These are phyloP conservation scores for Phrynocephalus guinanensis DNA, from an alignment of 2,797 vertebrate genomes.

Conservation along the genomic window DNA sequence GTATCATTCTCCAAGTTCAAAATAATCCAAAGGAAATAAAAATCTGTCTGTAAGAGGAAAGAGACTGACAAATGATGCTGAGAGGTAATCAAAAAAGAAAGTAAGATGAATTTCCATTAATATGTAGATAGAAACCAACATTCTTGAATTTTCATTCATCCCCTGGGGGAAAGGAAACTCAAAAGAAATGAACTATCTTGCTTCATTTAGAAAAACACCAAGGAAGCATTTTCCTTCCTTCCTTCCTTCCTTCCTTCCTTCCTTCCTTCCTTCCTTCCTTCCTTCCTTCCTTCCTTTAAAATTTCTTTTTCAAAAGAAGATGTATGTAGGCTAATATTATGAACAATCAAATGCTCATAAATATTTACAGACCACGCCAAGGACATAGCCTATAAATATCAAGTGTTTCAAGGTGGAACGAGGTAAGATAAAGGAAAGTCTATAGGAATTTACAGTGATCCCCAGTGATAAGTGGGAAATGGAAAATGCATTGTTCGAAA, in stretches of 20 bases:
- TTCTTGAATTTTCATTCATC: no score
- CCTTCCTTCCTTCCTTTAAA: neutral
- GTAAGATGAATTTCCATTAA: neutral
- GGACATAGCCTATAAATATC: neutral
- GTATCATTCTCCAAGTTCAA: neutral
- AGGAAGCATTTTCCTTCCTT: neutral
- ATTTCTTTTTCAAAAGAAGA: neutral
- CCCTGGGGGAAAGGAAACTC: no score
- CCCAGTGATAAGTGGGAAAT: neutral
- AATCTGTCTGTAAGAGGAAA: neutral
- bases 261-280: no score
- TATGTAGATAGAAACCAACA: neutral
- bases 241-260: neutral
- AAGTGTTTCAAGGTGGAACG: neutral
- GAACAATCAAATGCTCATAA: neutral
- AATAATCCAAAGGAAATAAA: neutral
- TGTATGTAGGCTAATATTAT: neutral
- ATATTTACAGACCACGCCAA: neutral
- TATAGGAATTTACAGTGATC: neutral
- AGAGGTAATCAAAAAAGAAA: slow-evolving; percentile 1
- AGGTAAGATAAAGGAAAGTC: neutral
- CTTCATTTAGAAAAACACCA: neutral
- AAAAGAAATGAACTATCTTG: neutral
- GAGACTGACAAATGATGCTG: neutral
- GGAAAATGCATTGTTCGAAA: neutral